These are phyloP conservation scores for Torymus auratus DNA, from an alignment of 2,888 invertebrate species.

Conservation along the genomic window DNA sequence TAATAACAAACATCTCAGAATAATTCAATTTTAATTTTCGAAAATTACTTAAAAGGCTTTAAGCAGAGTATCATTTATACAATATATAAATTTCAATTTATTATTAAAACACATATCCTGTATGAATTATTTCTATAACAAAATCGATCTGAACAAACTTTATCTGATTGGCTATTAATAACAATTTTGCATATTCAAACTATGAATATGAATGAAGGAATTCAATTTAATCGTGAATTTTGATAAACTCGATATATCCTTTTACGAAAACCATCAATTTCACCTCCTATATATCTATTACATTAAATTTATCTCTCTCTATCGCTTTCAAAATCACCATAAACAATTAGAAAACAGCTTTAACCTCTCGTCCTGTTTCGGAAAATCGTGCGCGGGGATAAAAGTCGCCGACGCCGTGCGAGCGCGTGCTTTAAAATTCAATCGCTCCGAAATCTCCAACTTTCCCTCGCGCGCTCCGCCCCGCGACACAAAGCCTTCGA, in stretches of 20 bases:
- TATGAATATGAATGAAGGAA: not conserved
- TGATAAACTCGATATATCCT: not conserved
- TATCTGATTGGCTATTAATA: conserved; percentile 3
- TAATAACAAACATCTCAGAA: not conserved
- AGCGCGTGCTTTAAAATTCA: conserved; percentile 48
- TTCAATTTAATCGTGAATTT: not conserved
- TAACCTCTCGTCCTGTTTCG: not conserved
- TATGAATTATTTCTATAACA: too few species aligned
- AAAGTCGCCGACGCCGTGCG: conserved; percentile 3
- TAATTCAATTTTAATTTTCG: not conserved
- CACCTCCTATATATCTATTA: too few species aligned
- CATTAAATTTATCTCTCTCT: too few species aligned
- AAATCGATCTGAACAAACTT: not conserved
- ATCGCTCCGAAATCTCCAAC: conserved; percentile 42
- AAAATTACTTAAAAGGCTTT: not conserved
- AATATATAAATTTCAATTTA: too few species aligned
- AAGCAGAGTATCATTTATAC: too few species aligned
- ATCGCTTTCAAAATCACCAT: too few species aligned
- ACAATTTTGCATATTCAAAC: not conserved
- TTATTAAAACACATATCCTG: too few species aligned
- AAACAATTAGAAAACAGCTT: too few species aligned
- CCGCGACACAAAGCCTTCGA: conserved; percentile 28
- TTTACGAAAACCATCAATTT: too few species aligned
- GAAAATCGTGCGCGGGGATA: not conserved
- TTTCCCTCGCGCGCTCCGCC: conserved; percentile 2